phyloP scores from a whole-genome alignment of 1,140 invertebrate genomes.

The Temnothorax nylanderi region DNA sequence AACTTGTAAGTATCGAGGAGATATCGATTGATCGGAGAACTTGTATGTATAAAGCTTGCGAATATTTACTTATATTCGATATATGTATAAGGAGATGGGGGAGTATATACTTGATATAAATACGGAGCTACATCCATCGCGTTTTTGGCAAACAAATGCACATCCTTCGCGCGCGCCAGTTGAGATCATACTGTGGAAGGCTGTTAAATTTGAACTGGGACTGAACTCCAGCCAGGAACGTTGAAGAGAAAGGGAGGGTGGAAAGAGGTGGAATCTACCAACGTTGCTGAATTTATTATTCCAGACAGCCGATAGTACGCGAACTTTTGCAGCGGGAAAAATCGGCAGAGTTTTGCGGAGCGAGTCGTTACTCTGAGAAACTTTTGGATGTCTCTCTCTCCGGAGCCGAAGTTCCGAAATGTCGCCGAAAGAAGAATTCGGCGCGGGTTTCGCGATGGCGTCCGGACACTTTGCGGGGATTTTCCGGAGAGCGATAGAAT shows the following conservation, averaged over 20 bases:
- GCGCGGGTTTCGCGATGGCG: background rate
- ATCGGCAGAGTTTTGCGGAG: constrained; percentile 20
- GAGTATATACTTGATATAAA: background rate
- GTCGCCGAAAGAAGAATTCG: constrained; percentile 26
- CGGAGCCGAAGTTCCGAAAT: constrained; percentile 19
- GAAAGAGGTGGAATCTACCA: background rate
- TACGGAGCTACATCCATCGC: background rate
- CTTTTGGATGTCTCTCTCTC: constrained; percentile 14
- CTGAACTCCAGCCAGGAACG: constrained; percentile 14
- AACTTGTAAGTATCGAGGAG: background rate
- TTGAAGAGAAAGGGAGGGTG: too few species aligned
- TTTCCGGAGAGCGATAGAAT: background rate
- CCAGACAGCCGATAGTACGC: constrained; percentile 27
- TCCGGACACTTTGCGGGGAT: background rate
- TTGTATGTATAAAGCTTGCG: background rate
- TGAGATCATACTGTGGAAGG: background rate
- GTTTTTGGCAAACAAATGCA: background rate
- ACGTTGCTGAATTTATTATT: constrained; percentile 45
- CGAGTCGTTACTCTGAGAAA: constrained; percentile 31
- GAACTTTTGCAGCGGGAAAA: constrained; percentile 34
- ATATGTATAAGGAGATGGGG: background rate
- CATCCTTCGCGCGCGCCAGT: background rate
- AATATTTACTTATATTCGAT: background rate
- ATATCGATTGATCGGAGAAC: background rate
- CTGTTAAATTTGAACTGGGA: background rate